These are phyloP conservation scores for Corynorhinus townsendii DNA, from an alignment of 2,113 vertebrate species.

Conservation along the genomic window DNA sequence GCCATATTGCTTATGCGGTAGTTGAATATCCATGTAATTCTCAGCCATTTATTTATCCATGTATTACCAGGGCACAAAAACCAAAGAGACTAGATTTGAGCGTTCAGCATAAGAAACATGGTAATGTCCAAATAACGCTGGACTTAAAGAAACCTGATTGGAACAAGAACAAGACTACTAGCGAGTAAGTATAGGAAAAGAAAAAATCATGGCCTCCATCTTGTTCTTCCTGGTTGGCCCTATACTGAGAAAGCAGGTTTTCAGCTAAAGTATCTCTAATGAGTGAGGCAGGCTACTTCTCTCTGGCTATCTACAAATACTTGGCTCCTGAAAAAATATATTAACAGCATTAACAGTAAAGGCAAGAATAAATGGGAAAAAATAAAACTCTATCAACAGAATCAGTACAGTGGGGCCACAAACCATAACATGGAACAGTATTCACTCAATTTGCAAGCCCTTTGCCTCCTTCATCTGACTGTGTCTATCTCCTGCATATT, in stretches of 20 bases:
- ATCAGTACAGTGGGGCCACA: neutral
- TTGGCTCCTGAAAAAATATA: neutral
- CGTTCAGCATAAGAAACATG: neutral
- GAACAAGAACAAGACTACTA: neutral
- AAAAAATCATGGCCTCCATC: neutral
- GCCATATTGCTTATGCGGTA: neutral
- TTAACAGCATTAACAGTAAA: neutral
- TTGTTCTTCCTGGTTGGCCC: neutral
- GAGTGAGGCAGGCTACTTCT: neutral
- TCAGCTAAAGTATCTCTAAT: neutral
- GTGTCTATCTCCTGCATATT: neutral
- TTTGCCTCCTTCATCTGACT: neutral
- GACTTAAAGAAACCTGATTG: neutral
- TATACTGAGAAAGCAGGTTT: neutral
- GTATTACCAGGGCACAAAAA: neutral
- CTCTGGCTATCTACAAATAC: neutral
- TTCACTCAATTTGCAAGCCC: neutral
- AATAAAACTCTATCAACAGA: neutral
- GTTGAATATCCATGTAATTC: neutral
- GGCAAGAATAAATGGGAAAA: neutral
- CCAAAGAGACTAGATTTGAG: neutral
- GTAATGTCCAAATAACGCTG: neutral
- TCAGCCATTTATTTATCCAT: neutral
- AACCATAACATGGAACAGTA: neutral
- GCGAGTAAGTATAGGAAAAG: neutral